Percentiles rank a stretch among this genome's conserved stretches.
Conservation (phyloP, 2,888 invertebrate genomes). For the Quadroppia sp. region DNA sequence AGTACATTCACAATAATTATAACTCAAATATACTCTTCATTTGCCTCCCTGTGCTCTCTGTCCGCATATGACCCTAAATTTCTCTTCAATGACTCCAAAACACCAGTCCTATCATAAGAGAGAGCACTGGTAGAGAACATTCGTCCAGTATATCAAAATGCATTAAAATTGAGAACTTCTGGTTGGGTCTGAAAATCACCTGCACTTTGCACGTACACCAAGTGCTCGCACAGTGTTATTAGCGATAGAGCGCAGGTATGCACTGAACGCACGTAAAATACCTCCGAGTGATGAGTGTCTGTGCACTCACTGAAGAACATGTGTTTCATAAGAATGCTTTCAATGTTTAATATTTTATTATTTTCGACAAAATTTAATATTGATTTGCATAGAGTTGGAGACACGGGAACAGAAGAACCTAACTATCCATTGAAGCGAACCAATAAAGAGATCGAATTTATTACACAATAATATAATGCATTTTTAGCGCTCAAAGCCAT, state of each 20-base stretch:
- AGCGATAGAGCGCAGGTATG: slow-evolving; percentile 23
- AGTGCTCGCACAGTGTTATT: neutral
- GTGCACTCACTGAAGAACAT: neutral
- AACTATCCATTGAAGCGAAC: slow-evolving; percentile 22
- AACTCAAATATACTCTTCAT: slow-evolving; percentile 11
- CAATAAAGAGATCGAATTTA: slow-evolving; percentile 22
- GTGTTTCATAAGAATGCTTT: slow-evolving; percentile 21
- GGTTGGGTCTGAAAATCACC: slow-evolving; percentile 26
- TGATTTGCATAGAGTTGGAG: slow-evolving; percentile 25
- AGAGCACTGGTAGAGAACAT: neutral
- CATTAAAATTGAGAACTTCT: slow-evolving; percentile 33
- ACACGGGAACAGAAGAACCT: slow-evolving; percentile 35
- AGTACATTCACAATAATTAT: slow-evolving; percentile 33
- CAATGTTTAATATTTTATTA: neutral
- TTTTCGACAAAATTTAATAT: neutral
- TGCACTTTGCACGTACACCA: slow-evolving; percentile 30
- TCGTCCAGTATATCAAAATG: slow-evolving; percentile 15
- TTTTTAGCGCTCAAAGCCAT: neutral
- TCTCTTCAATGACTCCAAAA: neutral
- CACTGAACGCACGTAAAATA: slow-evolving; percentile 13
- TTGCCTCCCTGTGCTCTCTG: neutral
- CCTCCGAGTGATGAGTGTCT: slow-evolving; percentile 3
- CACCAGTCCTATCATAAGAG: neutral
- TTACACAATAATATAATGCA: neutral
- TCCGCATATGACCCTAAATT: slow-evolving; percentile 28